These are phyloP conservation scores for Oreocharis arfaki DNA, from an alignment of 2,113 vertebrate species.

Conservation along the genomic window DNA sequence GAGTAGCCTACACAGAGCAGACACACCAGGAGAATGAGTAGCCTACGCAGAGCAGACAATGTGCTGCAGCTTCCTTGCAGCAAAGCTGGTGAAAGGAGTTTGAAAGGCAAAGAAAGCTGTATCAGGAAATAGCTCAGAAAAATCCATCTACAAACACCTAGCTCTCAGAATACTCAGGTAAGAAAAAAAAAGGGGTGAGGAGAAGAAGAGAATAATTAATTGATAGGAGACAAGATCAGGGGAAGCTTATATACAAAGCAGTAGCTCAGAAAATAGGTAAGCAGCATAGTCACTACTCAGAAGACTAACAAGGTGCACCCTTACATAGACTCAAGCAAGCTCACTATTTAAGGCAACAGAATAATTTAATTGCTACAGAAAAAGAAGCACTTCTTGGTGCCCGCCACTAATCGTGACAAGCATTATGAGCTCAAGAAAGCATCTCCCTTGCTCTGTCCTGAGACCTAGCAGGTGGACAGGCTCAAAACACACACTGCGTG, in stretches of 20 bases:
- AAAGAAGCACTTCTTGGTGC: not conserved
- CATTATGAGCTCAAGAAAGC: not conserved
- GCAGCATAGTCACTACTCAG: not conserved
- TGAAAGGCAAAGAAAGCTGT: not conserved
- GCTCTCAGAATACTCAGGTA: not conserved
- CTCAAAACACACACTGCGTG: not conserved
- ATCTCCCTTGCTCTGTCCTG: not conserved
- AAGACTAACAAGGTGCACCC: not conserved
- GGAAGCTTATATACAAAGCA: not conserved
- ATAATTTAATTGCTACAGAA: not conserved
- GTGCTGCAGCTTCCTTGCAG: not conserved
- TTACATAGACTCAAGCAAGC: not conserved
- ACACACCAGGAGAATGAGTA: not conserved
- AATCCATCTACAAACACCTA: not conserved
- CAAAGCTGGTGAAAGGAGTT: not conserved
- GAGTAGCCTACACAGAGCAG: not conserved
- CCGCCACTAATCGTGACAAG: not conserved
- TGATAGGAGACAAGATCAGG: not conserved
- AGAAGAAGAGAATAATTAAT: not conserved
- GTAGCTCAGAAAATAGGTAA: not conserved
- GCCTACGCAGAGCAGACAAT: not conserved
- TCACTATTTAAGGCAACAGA: not conserved
- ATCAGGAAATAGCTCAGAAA: not conserved
- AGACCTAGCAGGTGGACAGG: not conserved
- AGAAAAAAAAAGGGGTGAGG: not conserved